Percentiles rank a stretch among this genome's conserved stretches.
Conservation (phyloP, 2,113 vertebrate species). For the Ginglymostoma cirratum region DNA sequence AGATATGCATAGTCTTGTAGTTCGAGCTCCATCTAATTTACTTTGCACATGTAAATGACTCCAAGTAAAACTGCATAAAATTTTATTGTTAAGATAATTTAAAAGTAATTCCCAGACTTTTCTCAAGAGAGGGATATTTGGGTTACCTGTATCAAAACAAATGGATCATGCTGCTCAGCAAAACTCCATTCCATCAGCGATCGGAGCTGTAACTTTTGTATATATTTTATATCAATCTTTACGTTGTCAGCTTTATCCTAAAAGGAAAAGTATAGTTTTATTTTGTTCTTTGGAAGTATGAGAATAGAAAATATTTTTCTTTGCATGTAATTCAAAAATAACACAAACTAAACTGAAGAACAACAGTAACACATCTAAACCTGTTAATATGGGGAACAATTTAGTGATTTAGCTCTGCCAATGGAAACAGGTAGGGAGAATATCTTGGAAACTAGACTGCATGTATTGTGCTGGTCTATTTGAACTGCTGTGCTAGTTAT, state of each 20-base stretch:
- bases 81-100: not conserved
- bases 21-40: not conserved
- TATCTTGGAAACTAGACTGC: not conserved
- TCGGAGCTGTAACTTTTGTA: slow-evolving; percentile 63
- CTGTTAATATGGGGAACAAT: not conserved
- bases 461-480: not conserved
- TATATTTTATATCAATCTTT: slow-evolving; percentile 51
- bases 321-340: not conserved
- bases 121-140: not conserved
- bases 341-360: not conserved
- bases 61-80: not conserved
- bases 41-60: not conserved
- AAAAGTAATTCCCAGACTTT: not conserved
- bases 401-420: not conserved
- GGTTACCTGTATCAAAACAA: slow-evolving; percentile 73
- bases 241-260: slow-evolving; percentile 43
- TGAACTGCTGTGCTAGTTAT: not conserved
- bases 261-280: slow-evolving; percentile 14
- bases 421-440: not conserved
- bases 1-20: not conserved
- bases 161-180: slow-evolving; percentile 65
- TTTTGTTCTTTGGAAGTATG: not conserved
- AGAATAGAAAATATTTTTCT: not conserved
- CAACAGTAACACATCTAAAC: not conserved
- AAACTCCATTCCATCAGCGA: slow-evolving; percentile 72